A percentile compares a stretch with the other conserved stretches of the same genome.
phyloP scores from a whole-genome alignment of 2,113 vertebrate species.

The Rhinopomastus cyanomelas region DNA sequence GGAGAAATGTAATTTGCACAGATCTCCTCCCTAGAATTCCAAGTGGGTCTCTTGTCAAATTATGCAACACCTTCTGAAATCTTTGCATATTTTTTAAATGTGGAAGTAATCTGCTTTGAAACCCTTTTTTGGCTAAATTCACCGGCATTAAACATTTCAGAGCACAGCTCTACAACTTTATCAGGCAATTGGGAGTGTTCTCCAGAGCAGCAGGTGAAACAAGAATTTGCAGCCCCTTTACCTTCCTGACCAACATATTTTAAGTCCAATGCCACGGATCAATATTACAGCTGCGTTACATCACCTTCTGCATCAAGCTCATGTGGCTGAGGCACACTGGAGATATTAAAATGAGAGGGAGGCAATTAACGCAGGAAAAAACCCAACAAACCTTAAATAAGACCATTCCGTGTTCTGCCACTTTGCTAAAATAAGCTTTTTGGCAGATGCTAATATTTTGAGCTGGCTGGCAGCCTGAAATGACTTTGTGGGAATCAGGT shows the following conservation, averaged over 20 bases:
- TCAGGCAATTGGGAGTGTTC: background rate
- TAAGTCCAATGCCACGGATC: background rate
- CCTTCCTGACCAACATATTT: background rate
- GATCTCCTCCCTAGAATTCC: background rate
- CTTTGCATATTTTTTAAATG: background rate
- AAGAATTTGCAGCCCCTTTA: background rate
- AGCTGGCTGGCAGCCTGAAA: slow-evolving; percentile 25
- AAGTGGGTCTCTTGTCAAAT: background rate
- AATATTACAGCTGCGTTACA: background rate
- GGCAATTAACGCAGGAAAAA: slow-evolving; percentile 8
- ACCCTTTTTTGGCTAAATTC: background rate
- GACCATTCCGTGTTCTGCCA: background rate
- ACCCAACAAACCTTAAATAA: background rate
- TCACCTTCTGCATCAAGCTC: background rate
- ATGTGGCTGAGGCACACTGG: background rate
- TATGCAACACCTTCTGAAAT: background rate
- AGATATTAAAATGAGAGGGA: slow-evolving; percentile 5
- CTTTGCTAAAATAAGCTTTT: slow-evolving; percentile 27
- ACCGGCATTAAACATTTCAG: background rate
- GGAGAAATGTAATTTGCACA: background rate
- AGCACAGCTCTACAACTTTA: background rate
- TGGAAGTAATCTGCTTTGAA: background rate
- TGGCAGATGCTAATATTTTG: slow-evolving; percentile 21
- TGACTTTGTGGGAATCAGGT: slow-evolving; percentile 9
- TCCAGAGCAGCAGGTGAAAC: background rate